Conservation (phyloP, 2,113 vertebrate species). For the Callorhinus ursinus region DNA sequence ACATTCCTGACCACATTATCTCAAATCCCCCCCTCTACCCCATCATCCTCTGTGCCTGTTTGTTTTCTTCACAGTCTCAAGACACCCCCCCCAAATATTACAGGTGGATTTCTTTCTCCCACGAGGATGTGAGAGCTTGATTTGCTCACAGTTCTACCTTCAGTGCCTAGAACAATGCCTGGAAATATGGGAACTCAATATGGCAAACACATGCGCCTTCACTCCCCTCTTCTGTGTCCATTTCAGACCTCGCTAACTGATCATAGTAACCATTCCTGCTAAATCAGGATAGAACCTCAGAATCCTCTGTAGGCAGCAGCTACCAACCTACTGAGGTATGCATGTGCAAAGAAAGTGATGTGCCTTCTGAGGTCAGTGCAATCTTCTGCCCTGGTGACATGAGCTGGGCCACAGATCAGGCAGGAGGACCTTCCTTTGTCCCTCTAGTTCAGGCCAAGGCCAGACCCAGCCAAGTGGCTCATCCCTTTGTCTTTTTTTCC, state of each 20-base stretch:
- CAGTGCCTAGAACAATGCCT: not conserved
- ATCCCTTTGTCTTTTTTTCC: not conserved
- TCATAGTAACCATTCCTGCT: not conserved
- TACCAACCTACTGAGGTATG: not conserved
- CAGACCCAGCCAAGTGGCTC: not conserved
- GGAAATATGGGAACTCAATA: not conserved
- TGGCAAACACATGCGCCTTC: not conserved
- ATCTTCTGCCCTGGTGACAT: not conserved
- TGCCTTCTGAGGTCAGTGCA: too few relatives aligned
- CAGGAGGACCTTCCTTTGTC: not conserved
- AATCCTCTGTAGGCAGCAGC: not conserved
- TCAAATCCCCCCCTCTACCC: not conserved
- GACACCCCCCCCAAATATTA: too few relatives aligned
- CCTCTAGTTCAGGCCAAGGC: not conserved
- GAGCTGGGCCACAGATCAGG: not conserved
- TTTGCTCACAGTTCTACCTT: not conserved
- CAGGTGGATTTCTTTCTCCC: not conserved
- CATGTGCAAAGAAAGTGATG: not conserved
- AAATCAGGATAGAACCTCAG: not conserved
- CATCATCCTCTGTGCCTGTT: not conserved
- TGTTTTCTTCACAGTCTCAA: not conserved
- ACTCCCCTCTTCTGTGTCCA: not conserved
- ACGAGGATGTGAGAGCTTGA: not conserved
- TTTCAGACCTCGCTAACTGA: not conserved
- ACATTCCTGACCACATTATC: not conserved